Base-by-base conservation (phyloP, 2,113 vertebrate species). In the Aspidoscelis tigris region DNA sequence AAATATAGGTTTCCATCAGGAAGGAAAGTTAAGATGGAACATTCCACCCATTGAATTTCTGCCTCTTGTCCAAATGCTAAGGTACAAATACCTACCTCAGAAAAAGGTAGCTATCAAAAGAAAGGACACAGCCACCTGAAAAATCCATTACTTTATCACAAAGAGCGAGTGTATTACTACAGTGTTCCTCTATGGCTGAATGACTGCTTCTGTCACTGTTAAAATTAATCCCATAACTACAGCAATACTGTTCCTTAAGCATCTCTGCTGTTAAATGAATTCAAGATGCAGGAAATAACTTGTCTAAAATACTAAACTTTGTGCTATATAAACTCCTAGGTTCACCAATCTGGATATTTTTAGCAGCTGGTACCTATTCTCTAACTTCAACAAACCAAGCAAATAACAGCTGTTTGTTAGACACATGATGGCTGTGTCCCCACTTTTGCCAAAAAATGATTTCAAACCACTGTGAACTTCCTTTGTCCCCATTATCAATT, bases 291-390 rank as follows among this genome's bases (percentile, higher is more conserved):
- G 92, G 93, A 94, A 93, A 93, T 91, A 95, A 91, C 94, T 95
- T 95, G 95, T 95, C 94, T 94, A 95, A 95, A 95, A 95, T 95
- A 96, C 96, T 95, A 95, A 95, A 94, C 94, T 90, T 91, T 84
- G 91, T 81, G 80, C 89, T 92, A 93, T 89, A 93, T 82, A 94
- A 95, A 94, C 94, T 96, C 94, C 93, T 91, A 92, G 91, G 92
- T 95, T 92, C 80, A 87, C 86, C 88, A 84, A 71, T 87, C 91
- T 92, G 93, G 95, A 95, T 95, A 87, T 82, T 33, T 92, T 95
- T 91, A 92, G 94, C 94, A 96, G 95, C 93, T 95, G 95, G 90
- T 88, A 88, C 75, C 91, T 90, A 94, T 91, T 95, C 93, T 93
- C 89, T 90, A 93, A 91, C 95, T 96, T 94, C 91, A 89, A 22